Percentiles rank a stretch among this genome's conserved stretches.
Conservation (phyloP, 2,797 vertebrate species). For the Lagodon rhomboides region DNA sequence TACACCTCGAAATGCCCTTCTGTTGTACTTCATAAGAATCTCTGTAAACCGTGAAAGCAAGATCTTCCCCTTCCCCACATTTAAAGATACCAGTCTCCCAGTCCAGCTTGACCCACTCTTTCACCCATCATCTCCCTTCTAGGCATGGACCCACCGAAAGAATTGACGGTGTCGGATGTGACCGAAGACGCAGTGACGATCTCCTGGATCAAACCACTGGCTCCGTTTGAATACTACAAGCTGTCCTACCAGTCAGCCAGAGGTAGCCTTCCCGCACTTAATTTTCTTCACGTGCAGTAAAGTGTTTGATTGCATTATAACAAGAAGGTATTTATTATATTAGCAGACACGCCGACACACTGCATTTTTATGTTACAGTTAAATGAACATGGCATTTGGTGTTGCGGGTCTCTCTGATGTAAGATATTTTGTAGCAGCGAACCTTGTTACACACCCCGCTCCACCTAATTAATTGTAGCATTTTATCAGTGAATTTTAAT, state of each 20-base stretch:
- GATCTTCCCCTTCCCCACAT: background rate
- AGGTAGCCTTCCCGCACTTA: constrained; percentile 81
- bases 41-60: background rate
- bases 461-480: constrained; percentile 62
- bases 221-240: constrained; percentile 94
- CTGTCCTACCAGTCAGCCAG: constrained; percentile 91
- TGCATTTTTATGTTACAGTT: constrained; percentile 46
- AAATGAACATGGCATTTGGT: constrained; percentile 65
- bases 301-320: constrained; percentile 17
- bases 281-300: background rate
- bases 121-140: constrained; percentile 2
- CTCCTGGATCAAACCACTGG: constrained; percentile 91
- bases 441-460: constrained; percentile 19
- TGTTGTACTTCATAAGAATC: background rate
- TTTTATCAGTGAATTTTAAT: constrained; percentile 61
- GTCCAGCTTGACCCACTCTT: background rate
- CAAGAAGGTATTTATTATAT: constrained; percentile 21
- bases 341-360: constrained; percentile 1
- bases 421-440: constrained; percentile 26
- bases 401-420: constrained; percentile 31
- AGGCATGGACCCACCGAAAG: constrained; percentile 94
- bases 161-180: constrained; percentile 89
- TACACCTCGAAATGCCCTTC: background rate
- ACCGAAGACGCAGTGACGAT: constrained; percentile 90
- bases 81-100: background rate